These are phyloP conservation scores for Phasia obesa DNA, from an alignment of 2,888 invertebrate genomes.

Conservation along the genomic window DNA sequence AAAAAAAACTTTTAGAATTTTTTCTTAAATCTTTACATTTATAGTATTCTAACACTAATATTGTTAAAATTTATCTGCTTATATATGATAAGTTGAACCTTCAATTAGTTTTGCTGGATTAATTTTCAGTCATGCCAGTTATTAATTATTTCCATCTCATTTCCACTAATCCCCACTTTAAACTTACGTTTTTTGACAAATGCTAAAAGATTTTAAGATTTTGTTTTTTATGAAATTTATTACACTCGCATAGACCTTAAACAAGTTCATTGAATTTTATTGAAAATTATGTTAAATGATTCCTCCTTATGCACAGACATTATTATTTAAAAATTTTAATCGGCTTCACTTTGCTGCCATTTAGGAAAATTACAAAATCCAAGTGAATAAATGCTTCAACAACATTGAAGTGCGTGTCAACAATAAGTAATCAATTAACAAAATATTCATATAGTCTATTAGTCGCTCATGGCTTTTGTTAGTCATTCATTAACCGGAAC, in stretches of 20 bases:
- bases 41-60: no score
- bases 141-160: no score
- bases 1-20: no score
- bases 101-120: no score
- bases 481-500: not conserved
- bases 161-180: no score
- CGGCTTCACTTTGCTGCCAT: not conserved
- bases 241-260: conserved; percentile 3
- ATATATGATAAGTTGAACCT: no score
- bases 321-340: conserved; percentile 14
- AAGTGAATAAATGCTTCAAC: not conserved
- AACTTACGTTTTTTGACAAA: not conserved
- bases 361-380: not conserved
- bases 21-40: no score
- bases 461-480: not conserved
- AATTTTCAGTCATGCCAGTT: no score
- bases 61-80: no score
- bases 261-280: conserved; percentile 56
- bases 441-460: not conserved
- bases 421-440: conserved; percentile 53
- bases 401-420: conserved; percentile 51
- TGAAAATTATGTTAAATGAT: conserved; percentile 64
- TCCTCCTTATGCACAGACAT: conserved; percentile 34
- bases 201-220: not conserved
- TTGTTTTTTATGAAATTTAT: not conserved